These are phyloP conservation scores for Xestia ashworthii DNA, from an alignment of 2,888 invertebrate species.

Conservation along the genomic window DNA sequence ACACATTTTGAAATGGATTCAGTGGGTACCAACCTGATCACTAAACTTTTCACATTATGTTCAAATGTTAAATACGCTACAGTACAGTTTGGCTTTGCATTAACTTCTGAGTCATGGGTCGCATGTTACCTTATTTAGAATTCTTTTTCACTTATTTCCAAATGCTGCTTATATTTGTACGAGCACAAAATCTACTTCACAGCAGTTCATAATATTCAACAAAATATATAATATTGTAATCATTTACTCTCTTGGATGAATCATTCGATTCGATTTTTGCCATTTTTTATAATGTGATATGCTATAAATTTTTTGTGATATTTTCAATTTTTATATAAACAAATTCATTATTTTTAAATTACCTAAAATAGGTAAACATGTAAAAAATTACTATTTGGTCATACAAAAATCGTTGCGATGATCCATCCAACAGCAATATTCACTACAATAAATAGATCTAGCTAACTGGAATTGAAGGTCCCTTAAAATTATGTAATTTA, in stretches of 20 bases:
- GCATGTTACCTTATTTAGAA: conserved; percentile 79
- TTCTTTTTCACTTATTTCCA: conserved; percentile 90
- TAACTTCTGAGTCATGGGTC: conserved; percentile 82
- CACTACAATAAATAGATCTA: conserved; percentile 90
- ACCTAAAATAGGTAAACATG: conserved; percentile 86
- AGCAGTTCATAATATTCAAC: conserved; percentile 87
- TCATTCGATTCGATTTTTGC: conserved; percentile 81
- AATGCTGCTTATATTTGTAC: conserved; percentile 87
- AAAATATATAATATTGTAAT: conserved; percentile 88
- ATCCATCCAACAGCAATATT: conserved; percentile 86
- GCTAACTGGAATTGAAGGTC: conserved; percentile 91
- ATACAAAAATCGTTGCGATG: conserved; percentile 83
- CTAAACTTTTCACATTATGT: conserved; percentile 86
- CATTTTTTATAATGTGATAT: conserved; percentile 84
- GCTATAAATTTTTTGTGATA: conserved; percentile 88
- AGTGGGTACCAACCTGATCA: conserved; percentile 86
- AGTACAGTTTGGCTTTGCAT: conserved; percentile 87
- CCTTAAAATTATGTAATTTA: conserved; percentile 90
- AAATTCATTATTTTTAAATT: conserved; percentile 80
- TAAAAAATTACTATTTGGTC: conserved; percentile 90
- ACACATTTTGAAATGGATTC: conserved; percentile 89
- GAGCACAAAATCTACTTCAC: conserved; percentile 86
- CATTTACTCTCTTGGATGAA: conserved; percentile 83
- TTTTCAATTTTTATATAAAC: conserved; percentile 85
- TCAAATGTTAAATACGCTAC: conserved; percentile 84